phyloP scores from a whole-genome alignment of 2,888 invertebrate species.

The Boloria selene region DNA sequence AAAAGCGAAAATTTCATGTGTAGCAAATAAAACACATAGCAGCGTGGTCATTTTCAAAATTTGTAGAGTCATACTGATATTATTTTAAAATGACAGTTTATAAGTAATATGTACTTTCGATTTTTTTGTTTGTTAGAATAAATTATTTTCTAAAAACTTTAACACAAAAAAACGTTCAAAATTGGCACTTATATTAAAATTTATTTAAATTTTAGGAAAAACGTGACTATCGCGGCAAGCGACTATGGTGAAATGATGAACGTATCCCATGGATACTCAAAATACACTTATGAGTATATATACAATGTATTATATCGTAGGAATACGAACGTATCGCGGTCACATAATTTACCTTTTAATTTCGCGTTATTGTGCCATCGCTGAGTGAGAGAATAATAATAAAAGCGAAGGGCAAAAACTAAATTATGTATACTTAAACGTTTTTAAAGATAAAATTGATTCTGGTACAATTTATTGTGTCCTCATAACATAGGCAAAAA shows the following conservation, averaged over 20 bases:
- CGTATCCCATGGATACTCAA: constrained; percentile 7
- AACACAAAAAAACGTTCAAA: no score
- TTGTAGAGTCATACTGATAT: constrained; percentile 17
- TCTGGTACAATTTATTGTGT: no score
- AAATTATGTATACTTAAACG: no score
- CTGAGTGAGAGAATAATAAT: no score
- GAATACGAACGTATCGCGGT: not conserved
- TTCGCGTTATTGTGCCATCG: no score
- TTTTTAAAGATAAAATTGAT: no score
- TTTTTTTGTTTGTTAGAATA: no score
- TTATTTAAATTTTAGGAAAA: constrained; percentile 1
- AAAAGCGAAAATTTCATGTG: not conserved
- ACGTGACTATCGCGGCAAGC: constrained; percentile 1
- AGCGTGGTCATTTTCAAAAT: constrained; percentile 4
- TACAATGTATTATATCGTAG: not conserved
- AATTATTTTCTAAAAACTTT: no score
- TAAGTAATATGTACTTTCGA: no score
- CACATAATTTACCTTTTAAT: no score
- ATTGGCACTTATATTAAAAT: not conserved
- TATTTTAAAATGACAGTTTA: not conserved
- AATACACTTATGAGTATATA: not conserved
- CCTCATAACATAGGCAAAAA: no score
- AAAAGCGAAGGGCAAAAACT: no score
- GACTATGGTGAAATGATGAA: constrained; percentile 21
- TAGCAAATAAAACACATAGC: constrained; percentile 3